Conservation (phyloP, 2,888 invertebrate genomes). For the Pharmacophagus antenor region DNA sequence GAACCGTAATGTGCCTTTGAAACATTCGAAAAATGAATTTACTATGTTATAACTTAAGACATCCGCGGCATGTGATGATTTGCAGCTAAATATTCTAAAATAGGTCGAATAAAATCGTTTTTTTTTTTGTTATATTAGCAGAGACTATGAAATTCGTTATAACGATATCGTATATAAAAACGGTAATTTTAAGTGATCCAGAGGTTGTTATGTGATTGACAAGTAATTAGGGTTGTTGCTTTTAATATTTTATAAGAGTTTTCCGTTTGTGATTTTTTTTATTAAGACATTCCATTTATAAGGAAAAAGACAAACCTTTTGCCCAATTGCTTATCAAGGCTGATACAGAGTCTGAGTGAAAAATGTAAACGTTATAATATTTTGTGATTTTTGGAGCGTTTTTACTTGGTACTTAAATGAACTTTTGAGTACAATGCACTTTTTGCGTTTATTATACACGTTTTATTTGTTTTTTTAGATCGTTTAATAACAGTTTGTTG, state of each 20-base stretch:
- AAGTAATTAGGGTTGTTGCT: constrained; percentile 37
- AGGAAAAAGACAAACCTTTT: constrained; percentile 57
- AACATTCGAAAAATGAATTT: constrained; percentile 26
- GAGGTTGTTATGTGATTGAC: constrained; percentile 52
- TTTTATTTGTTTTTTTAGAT: constrained; percentile 42
- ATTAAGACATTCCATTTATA: constrained; percentile 68
- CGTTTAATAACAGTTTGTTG: constrained; percentile 48
- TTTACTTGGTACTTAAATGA: constrained; percentile 50
- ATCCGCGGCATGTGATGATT: constrained; percentile 36
- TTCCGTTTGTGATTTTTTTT: constrained; percentile 66
- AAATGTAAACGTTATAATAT: constrained; percentile 35
- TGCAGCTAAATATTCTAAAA: constrained; percentile 38
- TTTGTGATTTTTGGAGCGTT: constrained; percentile 33
- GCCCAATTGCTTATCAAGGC: constrained; percentile 61
- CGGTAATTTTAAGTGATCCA: constrained; percentile 37
- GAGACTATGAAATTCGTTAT: constrained; percentile 69
- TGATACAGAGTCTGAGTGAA: constrained; percentile 60
- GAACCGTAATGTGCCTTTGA: constrained; percentile 51
- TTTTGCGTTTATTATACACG: constrained; percentile 53
- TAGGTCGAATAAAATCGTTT: constrained; percentile 38
- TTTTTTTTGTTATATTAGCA: constrained; percentile 51
- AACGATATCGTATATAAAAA: constrained; percentile 51
- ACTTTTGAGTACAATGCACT: constrained; percentile 65
- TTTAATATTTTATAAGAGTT: constrained; percentile 34
- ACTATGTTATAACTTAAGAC: constrained; percentile 10